Evolutionary conservation across 2,888 invertebrate species (phyloP), one percentile per base, ranked within the genome.

Genomic region (Augochlorella aurata): DNA sequence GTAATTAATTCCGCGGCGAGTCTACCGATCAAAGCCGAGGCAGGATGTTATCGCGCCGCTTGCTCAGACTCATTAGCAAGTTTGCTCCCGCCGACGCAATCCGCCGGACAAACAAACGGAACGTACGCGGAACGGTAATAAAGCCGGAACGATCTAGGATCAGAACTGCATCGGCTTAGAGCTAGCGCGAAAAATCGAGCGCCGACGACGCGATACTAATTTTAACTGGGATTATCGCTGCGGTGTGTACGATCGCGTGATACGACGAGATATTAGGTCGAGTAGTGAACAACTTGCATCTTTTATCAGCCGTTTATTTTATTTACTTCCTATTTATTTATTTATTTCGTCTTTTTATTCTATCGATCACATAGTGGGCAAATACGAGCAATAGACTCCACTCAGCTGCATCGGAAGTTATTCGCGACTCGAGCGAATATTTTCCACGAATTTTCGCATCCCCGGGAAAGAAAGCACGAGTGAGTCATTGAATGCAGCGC

Each of bases 11-110:
- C 18, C 18, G 16, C n/a, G 71, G 18, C 2, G 18, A 29, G 21
- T 58, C 9, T 7, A 10, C 47, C 54, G 44, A 77, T 72, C 66
- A 81, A 74, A 79, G 74, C 16, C 67, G 65, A 78, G 18, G n/a
- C 77, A 77, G 79, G 77, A 84, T 77, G 75, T 81, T 72, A 69
- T 77, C 72, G 47, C 16, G 12, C 2, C n/a, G 38, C 29, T 21
- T 38, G 29, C 12, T 4, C 18, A 12, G 29, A 38, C 16, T n/a
- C 67, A 72, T 85, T 77, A 75, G 70, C 67, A 84, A 78, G 69
- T 76, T 74, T 76, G 21, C 24, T 50, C 45, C 21, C 29, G n/a
- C 3, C 10, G 12, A 21, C 70, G 45, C n/a, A 76, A 66, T 71
- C 63, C 24, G 29, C 54, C 47, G 29, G 49, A 47, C 50, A 63